A percentile compares a stretch with the other conserved stretches of the same genome.
phyloP scores from a whole-genome alignment of 2,888 invertebrate species.

The Drosophila mulleri region DNA sequence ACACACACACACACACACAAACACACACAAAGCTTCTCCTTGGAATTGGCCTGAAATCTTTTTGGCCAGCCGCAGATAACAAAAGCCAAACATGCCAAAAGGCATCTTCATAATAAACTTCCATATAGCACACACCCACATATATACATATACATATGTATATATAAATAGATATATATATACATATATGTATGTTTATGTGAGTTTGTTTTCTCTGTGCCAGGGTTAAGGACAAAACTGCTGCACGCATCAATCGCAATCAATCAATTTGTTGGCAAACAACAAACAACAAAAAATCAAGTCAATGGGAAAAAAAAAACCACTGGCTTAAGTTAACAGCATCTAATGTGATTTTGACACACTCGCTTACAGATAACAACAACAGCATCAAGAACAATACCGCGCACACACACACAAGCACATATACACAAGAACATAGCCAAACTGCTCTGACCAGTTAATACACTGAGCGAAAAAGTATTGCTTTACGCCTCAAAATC shows the following conservation, averaged over 20 bases:
- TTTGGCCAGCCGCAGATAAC: slow-evolving; percentile 18
- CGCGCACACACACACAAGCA: background rate
- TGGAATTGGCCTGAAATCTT: slow-evolving; percentile 34
- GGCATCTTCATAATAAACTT: slow-evolving; percentile 25
- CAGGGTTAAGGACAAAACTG: slow-evolving; percentile 77
- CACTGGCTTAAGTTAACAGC: slow-evolving; percentile 71
- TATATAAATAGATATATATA: slow-evolving; percentile 5
- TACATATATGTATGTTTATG: background rate
- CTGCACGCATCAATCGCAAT: slow-evolving; percentile 74
- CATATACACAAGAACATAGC: background rate
- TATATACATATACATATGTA: background rate
- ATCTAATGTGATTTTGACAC: slow-evolving; percentile 80
- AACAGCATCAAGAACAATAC: slow-evolving; percentile 10
- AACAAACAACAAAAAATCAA: slow-evolving; percentile 33
- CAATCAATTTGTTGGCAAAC: slow-evolving; percentile 75
- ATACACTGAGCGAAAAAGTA: slow-evolving; percentile 27
- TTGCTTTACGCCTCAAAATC: no score
- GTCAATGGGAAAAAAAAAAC: slow-evolving; percentile 27
- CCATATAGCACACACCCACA: slow-evolving; percentile 1
- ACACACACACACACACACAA: slow-evolving; percentile 17
- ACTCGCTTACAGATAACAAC: slow-evolving; percentile 47
- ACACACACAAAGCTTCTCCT: slow-evolving; percentile 10
- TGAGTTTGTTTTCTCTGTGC: slow-evolving; percentile 22
- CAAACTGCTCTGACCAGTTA: background rate
- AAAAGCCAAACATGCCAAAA: slow-evolving; percentile 26